Conservation (phyloP, 1,140 invertebrate species). For the Platyura marginata region DNA sequence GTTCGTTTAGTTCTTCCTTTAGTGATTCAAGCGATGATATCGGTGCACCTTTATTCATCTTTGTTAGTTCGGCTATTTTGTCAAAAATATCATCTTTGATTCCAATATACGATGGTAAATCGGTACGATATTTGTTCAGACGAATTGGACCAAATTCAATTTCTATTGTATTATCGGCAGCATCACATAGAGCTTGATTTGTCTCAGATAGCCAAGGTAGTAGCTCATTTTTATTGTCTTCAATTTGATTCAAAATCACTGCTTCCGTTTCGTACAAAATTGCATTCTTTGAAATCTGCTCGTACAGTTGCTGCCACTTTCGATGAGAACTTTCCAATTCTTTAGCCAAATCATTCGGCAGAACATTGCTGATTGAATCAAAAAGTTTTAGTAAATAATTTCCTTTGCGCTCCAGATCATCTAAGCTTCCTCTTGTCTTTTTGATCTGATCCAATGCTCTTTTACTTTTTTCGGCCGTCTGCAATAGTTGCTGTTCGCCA, state of each 20-base stretch:
- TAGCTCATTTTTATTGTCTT: conserved; percentile 66
- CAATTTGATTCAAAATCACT: conserved; percentile 81
- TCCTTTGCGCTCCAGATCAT: conserved; percentile 53
- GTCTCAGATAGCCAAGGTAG: conserved; percentile 69
- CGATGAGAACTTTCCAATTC: conserved; percentile 40
- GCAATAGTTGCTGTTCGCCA: conserved; percentile 29
- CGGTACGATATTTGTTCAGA: conserved; percentile 68
- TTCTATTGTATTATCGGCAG: conserved; percentile 56
- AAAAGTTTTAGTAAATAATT: conserved; percentile 52
- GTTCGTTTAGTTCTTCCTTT: conserved; percentile 47
- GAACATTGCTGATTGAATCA: conserved; percentile 54
- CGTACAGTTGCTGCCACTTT: conserved; percentile 55
- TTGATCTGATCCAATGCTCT: conserved; percentile 53
- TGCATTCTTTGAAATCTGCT: conserved; percentile 44
- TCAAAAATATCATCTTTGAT: conserved; percentile 53
- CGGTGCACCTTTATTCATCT: conserved; percentile 52
- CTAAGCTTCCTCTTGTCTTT: conserved; percentile 50
- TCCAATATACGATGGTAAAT: conserved; percentile 57
- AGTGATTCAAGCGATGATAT: conserved; percentile 50
- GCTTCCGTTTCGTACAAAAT: conserved; percentile 72
- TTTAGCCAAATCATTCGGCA: conserved; percentile 36
- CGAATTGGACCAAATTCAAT: conserved; percentile 57
- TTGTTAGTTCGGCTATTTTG: conserved; percentile 63
- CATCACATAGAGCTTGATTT: conserved; percentile 49
- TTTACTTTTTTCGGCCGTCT: conserved; percentile 49